Evolutionary conservation across 2,797 vertebrate genomes (phyloP).

Genomic region (Margarornis squamiger): DNA sequence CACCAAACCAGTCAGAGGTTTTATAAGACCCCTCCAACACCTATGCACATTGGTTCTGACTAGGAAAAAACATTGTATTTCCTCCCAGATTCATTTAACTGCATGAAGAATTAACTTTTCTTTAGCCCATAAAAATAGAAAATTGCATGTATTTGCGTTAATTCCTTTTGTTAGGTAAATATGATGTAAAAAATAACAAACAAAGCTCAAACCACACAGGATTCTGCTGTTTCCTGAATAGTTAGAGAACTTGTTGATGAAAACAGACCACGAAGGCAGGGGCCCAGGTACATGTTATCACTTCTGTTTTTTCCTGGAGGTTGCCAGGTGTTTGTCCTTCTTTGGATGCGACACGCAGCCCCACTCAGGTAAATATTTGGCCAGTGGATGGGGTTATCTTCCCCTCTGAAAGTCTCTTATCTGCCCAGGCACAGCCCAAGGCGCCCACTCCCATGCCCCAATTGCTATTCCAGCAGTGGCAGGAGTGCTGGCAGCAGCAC

Average conservation of each 20-base stretch:
- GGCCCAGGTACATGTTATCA: accelerated
- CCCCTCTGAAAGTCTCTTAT: background rate
- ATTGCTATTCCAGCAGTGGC: background rate
- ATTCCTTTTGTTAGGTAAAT: background rate
- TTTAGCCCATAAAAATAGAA: background rate
- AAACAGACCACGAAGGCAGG: background rate
- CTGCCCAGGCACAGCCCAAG: background rate
- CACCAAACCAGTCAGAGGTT: background rate
- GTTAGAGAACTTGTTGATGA: background rate
- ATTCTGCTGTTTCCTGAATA: background rate
- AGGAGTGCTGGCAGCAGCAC: background rate
- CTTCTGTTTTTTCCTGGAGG: background rate
- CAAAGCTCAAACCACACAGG: background rate
- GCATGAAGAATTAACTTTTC: background rate
- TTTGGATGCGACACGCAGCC: accelerated
- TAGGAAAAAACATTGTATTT: background rate
- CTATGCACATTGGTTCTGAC: background rate
- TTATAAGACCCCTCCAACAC: background rate
- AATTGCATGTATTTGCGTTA: accelerated
- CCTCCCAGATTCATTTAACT: background rate
- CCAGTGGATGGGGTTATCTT: background rate
- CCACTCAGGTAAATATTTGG: background rate
- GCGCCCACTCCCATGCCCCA: accelerated
- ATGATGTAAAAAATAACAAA: background rate
- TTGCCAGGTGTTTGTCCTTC: background rate